Conservation (phyloP, 2,888 invertebrate genomes). For the Trissolcus japonicus region DNA sequence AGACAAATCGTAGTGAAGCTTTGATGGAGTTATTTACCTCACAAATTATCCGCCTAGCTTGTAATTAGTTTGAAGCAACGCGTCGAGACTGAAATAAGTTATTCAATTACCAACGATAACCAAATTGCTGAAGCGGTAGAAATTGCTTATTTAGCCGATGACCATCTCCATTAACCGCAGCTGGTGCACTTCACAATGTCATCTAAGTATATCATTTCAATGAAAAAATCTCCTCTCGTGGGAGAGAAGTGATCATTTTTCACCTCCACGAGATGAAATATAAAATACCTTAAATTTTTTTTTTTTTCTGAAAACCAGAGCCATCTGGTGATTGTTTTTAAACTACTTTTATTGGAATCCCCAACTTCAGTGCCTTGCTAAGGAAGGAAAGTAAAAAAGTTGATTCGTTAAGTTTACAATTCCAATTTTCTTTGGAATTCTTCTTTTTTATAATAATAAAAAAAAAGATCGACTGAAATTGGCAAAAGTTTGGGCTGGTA, state of each 20-base stretch:
- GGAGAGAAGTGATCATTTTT: neutral
- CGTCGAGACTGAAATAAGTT: slow-evolving; percentile 4
- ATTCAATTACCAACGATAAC: slow-evolving; percentile 23
- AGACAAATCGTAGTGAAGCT: neutral
- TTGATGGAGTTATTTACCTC: slow-evolving; percentile 1
- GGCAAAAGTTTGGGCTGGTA: neutral
- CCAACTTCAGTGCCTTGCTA: too few species aligned
- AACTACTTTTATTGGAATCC: too few species aligned
- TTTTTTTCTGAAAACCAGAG: too few species aligned
- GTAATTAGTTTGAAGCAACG: slow-evolving; percentile 20
- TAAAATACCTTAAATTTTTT: neutral
- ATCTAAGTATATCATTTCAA: too few species aligned
- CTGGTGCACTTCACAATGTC: too few species aligned
- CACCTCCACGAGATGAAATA: neutral
- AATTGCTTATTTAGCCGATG: slow-evolving; percentile 33
- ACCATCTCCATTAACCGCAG: neutral
- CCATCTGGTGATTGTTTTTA: too few species aligned
- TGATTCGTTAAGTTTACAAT: neutral
- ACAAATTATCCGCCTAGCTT: slow-evolving; percentile 10
- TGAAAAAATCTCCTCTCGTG: neutral
- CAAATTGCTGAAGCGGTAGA: slow-evolving; percentile 17
- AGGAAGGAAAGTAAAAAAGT: neutral
- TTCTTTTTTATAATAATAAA: neutral
- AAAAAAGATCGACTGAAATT: neutral
- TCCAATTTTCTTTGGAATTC: neutral